Base-by-base conservation (phyloP, 2,797 vertebrate species). In the Sebastolobus altivelis region DNA sequence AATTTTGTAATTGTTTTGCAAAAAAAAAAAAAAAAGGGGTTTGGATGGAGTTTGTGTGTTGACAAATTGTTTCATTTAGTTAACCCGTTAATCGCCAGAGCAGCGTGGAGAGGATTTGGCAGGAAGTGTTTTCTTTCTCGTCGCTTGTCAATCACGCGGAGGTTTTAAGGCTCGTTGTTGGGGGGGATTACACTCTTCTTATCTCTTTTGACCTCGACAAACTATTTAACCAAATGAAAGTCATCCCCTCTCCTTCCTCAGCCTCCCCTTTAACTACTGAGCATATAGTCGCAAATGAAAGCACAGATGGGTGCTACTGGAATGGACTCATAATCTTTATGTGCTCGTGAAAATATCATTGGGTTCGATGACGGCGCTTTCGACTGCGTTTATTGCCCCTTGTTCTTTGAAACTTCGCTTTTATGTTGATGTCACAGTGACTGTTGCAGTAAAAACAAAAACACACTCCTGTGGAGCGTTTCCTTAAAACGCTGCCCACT, bases 1-100 rank as follows among this genome's bases (percentile, higher is more conserved):
- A 97, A 99, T 99, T 99, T 98, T 96, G 95, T 98, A 98, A 99
- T 99, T 99, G 97, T 98, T 99, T 96, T 81, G 95, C 92, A 91
- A 93, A 93, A 58, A 77, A 77, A 76, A 77, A 76, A 75, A 7
- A 7, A n/a, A 29, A 10, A 11, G n/a, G 72, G 77, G 54, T 96
- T 96, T 92, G 93, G 96, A 96, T 95, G 95, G 96, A 97, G 94
- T 92, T 97, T 97, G 96, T 97, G 96, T 97, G 97, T 97, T 97
- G 96, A 97, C 96, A 97, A 97, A 97, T 97, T 97, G 96, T 98
- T 97, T 97, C 95, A 97, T 98, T 97, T 91, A 83, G 95, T 97
- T 98, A 97, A 97, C 97, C 96, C 96, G 86, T 94, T 96, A 95
- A 96, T 95, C 95, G 95, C 96, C 93, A 80, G 71, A 80, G 93